These are phyloP conservation scores for Enchytraeus crypticus DNA, from an alignment of 2,888 invertebrate genomes.

Conservation along the genomic window DNA sequence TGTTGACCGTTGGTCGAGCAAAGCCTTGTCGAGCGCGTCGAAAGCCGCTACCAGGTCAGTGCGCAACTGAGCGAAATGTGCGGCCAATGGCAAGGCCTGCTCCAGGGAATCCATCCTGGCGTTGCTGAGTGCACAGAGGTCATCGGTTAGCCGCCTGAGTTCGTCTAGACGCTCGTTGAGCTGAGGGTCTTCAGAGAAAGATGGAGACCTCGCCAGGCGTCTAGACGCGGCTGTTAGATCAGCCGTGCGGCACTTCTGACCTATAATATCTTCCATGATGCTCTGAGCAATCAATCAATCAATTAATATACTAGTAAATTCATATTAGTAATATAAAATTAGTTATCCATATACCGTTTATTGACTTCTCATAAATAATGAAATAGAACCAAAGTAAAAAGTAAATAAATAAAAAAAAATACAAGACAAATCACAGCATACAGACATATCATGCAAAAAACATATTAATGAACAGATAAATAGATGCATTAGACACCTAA, in stretches of 20 bases:
- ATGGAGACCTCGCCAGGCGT: constrained; percentile 65
- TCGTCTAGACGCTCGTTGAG: constrained; percentile 86
- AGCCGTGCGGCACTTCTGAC: background rate
- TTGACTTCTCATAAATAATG: too few species aligned
- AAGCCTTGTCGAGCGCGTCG: constrained; percentile 9
- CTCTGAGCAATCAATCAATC: too few species aligned
- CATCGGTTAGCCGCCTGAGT: constrained; percentile 53
- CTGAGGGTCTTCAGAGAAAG: constrained; percentile 66
- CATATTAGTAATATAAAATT: too few species aligned
- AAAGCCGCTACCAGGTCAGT: constrained; percentile 2
- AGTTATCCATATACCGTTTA: too few species aligned
- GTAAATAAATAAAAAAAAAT: too few species aligned
- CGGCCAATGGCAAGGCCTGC: constrained; percentile 86
- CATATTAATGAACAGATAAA: too few species aligned
- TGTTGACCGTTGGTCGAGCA: background rate
- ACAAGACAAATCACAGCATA: too few species aligned
- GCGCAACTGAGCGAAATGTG: constrained; percentile 67
- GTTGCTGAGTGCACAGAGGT: constrained; percentile 61
- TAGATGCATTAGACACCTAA: too few species aligned
- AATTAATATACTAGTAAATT: too few species aligned
- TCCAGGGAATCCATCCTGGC: constrained; percentile 83
- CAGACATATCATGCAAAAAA: too few species aligned
- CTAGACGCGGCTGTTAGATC: constrained; percentile 86
- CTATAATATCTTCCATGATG: background rate
- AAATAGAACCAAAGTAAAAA: too few species aligned